Evolutionary conservation across 2,888 invertebrate genomes (phyloP).

Genomic region (Alentia gelatinosa): DNA sequence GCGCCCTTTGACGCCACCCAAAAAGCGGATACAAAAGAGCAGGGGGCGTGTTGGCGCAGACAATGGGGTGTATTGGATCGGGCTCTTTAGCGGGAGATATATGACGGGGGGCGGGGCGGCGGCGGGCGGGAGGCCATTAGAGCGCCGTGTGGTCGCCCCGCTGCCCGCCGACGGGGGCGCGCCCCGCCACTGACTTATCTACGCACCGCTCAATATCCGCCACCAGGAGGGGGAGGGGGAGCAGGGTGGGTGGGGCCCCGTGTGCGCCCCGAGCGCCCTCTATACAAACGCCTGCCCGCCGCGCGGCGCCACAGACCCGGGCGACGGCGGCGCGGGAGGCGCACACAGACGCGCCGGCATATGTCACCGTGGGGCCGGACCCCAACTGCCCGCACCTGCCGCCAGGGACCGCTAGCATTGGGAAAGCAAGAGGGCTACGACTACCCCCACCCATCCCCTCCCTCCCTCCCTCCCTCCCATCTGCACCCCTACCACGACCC

Average conservation of each 20-base stretch:
- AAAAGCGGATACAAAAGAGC: constrained; percentile 37
- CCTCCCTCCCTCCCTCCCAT: background rate
- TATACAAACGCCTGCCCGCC: background rate
- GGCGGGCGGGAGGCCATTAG: background rate
- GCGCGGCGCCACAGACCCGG: background rate
- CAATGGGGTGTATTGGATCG: constrained; percentile 40
- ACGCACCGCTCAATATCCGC: background rate
- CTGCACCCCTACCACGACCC: background rate
- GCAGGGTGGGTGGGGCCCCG: constrained; percentile 3
- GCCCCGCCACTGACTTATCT: constrained; percentile 31
- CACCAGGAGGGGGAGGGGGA: background rate
- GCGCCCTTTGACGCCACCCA: constrained; percentile 24
- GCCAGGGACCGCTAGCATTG: background rate
- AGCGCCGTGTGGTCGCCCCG: constrained; percentile 23
- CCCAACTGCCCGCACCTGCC: background rate
- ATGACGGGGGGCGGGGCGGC: constrained; percentile 10
- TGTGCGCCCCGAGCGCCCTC: background rate
- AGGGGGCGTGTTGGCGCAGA: constrained; percentile 36
- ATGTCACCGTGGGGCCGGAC: background rate
- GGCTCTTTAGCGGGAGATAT: constrained; percentile 41
- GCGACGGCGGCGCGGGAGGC: background rate
- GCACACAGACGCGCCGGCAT: background rate
- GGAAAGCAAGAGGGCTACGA: background rate
- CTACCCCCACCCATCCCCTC: background rate
- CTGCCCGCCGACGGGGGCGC: background rate